Conservation (phyloP, 2,797 vertebrate species). For the Carduelis carduelis region DNA sequence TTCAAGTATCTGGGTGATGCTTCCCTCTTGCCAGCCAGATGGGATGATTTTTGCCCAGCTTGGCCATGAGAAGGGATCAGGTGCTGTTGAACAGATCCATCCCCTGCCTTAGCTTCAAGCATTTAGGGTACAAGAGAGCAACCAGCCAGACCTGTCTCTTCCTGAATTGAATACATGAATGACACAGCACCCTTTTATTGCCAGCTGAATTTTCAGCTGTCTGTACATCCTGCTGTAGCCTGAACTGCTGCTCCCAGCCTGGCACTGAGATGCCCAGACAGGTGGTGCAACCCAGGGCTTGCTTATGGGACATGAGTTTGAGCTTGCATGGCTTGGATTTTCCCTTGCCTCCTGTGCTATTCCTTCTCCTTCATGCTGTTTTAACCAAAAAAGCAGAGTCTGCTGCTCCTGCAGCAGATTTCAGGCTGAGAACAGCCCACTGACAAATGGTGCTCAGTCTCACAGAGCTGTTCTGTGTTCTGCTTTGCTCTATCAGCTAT, state of each 20-base stretch:
- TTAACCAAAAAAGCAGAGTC: background rate
- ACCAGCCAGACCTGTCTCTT: background rate
- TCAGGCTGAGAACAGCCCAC: background rate
- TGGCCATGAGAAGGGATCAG: background rate
- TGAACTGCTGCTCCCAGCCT: background rate
- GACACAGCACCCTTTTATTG: background rate
- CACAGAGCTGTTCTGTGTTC: background rate
- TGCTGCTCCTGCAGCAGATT: background rate
- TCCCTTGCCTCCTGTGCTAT: background rate
- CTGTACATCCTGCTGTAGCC: background rate
- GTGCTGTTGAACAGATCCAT: background rate
- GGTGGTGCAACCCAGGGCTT: accelerated
- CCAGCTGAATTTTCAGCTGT: background rate
- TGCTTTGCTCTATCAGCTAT: background rate
- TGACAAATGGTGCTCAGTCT: background rate
- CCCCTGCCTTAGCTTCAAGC: background rate
- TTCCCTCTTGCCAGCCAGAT: background rate
- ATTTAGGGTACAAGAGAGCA: background rate
- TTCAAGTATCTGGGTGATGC: background rate
- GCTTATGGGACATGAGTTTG: accelerated
- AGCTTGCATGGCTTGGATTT: background rate
- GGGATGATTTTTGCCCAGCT: background rate
- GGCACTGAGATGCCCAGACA: background rate
- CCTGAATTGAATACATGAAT: background rate
- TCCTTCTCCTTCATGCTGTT: background rate